A percentile compares a stretch with the other conserved stretches of the same genome.
Conservation (phyloP, 30 jellyfish, hydroid and myxozoan genomes). For the Hydractinia echinata region DNA sequence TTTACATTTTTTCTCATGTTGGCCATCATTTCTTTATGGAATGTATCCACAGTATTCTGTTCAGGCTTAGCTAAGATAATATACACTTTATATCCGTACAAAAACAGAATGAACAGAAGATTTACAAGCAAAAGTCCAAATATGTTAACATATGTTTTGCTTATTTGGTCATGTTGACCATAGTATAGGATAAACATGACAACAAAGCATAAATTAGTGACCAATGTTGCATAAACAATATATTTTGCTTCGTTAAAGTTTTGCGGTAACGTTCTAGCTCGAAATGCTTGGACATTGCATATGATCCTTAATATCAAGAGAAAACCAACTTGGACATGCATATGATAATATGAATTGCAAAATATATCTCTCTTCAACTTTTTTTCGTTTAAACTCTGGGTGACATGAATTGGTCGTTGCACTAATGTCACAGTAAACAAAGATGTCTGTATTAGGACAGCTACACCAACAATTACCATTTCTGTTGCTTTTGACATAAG, state of each 20-base stretch:
- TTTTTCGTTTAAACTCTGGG: not conserved
- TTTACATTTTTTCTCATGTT: not conserved
- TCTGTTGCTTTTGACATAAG: not conserved
- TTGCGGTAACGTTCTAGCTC: conserved; percentile 9
- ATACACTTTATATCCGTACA: not conserved
- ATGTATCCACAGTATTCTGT: not conserved
- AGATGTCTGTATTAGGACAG: not conserved
- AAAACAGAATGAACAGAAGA: not conserved
- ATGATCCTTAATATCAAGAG: not conserved
- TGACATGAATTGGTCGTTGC: not conserved
- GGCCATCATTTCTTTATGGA: not conserved
- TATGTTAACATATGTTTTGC: not conserved
- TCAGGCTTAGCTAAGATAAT: not conserved
- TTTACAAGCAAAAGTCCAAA: not conserved
- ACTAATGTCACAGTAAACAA: conserved; percentile 1
- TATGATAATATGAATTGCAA: not conserved
- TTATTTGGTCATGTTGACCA: not conserved
- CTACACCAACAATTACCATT: not conserved
- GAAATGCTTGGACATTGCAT: not conserved
- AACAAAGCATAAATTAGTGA: not conserved
- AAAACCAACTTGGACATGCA: not conserved
- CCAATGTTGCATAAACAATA: conserved; percentile 18
- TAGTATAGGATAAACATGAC: not conserved
- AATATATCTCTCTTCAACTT: not conserved
- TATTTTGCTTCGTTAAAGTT: conserved; percentile 9